These are phyloP conservation scores for Salvelinus sp. DNA, from an alignment of 2,113 vertebrate species.

Conservation along the genomic window DNA sequence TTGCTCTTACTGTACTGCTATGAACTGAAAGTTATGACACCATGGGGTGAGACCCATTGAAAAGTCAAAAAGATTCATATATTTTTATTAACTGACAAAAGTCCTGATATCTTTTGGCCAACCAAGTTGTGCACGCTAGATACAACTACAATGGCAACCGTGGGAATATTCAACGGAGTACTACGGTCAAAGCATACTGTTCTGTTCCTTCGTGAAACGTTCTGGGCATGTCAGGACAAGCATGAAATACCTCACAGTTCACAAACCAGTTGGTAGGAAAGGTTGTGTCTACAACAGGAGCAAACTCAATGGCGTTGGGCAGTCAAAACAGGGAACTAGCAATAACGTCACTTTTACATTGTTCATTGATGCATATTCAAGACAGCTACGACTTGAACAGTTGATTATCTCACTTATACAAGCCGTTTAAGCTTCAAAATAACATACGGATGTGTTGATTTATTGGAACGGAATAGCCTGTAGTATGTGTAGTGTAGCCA, in stretches of 20 bases:
- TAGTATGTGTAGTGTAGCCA: neutral
- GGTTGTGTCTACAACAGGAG: neutral
- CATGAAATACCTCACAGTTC: neutral
- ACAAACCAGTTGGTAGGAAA: neutral
- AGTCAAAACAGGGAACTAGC: neutral
- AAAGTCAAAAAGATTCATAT: no score
- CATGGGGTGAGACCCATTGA: no score
- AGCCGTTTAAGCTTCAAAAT: neutral
- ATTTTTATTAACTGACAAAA: no score
- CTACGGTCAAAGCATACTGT: neutral
- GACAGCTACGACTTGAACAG: no score
- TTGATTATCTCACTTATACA: no score
- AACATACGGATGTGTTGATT: neutral
- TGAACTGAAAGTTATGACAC: no score
- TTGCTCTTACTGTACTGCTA: no score
- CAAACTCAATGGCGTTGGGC: neutral
- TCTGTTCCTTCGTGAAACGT: neutral
- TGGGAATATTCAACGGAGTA: no score
- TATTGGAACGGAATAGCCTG: neutral
- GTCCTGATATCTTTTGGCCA: no score
- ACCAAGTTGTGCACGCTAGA: no score
- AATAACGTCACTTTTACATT: neutral
- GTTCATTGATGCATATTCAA: no score
- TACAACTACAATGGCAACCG: no score
- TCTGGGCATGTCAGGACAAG: neutral